Conservation (phyloP, 2,113 vertebrate genomes). For the Ailuropoda melanoleuca region DNA sequence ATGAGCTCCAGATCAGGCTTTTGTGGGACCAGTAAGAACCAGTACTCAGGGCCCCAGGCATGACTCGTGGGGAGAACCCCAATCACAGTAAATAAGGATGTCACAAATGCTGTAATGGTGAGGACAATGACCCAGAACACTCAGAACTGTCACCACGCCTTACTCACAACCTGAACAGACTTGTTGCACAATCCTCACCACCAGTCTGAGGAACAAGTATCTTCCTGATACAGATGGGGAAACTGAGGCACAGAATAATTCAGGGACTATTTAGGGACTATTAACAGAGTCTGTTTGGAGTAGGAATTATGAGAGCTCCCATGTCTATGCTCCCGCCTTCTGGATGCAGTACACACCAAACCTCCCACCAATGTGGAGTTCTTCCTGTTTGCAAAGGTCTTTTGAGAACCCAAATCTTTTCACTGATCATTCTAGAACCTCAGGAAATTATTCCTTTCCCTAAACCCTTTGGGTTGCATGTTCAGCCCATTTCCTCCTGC, state of each 20-base stretch:
- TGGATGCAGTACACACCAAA: not conserved
- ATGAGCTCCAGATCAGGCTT: not conserved
- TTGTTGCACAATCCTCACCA: not conserved
- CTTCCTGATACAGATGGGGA: not conserved
- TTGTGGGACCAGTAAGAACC: not conserved
- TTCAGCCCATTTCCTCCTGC: conserved; percentile 47
- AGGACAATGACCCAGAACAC: not conserved
- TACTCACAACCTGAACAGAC: not conserved
- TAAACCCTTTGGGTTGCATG: conserved; percentile 5
- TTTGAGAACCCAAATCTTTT: not conserved
- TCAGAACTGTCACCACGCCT: not conserved
- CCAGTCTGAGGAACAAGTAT: not conserved
- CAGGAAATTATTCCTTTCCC: conserved; percentile 43
- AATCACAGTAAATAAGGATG: not conserved
- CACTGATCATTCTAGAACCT: not conserved
- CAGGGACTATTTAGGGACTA: not conserved
- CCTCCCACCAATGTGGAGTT: not conserved
- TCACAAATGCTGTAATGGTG: not conserved
- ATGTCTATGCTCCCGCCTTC: not conserved
- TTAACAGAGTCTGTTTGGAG: not conserved
- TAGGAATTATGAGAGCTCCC: not conserved
- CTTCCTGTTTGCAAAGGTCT: not conserved
- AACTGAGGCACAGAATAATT: conserved; percentile 14
- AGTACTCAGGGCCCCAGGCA: not conserved
- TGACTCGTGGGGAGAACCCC: not conserved